Base-by-base conservation (phyloP, 2,888 invertebrate species). In the Myathropa florea region DNA sequence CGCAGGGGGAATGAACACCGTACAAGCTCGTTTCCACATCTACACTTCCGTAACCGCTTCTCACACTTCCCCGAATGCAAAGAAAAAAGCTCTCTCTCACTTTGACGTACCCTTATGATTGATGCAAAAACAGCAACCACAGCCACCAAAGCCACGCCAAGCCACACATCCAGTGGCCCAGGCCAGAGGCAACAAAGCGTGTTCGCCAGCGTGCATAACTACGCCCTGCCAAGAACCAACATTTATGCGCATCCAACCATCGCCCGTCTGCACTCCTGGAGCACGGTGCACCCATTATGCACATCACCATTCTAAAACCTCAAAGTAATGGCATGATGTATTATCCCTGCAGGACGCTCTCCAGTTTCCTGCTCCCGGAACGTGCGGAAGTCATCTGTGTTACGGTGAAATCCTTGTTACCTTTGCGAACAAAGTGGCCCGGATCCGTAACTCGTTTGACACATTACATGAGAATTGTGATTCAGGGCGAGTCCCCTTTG, bases 291-390 rank as follows among this genome's bases (percentile, higher is more conserved):
- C 57, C 36, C 18, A 36, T 46, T 46, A 21, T 60, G 71, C 60
- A 46, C 71, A 60, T 60, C 39, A 39, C 21, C 39, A 46, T 28
- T 63, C 75, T n/a, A 39, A 75, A 24, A 26, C 59, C 59, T 75
- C 73, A 65, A 75, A 65, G 75, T 65, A 75, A 67, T 60, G 65
- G 65, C 39, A 67, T 75, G 75, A 75, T 60, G 75, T 60, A 65
- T 75, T 75, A 65, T 65, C 65, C 65, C 65, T 65, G 65, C 65
- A 46, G 75, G 75, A 60, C 39, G n/a, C 26, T 46, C n/a, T 28
- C 28, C n/a, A 55, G 26, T 63, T 53, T 33, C 30, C 55, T 26
- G 36, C 21, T 21, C 23, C n/a, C 57, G 55, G 46, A 61, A 68
- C 46, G 18, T 7, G 46, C 55, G 70, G 61, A 78, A 78, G 60